Evolutionary conservation across 2,113 vertebrate genomes (phyloP).

Genomic region (Acinonyx jubatus): DNA sequence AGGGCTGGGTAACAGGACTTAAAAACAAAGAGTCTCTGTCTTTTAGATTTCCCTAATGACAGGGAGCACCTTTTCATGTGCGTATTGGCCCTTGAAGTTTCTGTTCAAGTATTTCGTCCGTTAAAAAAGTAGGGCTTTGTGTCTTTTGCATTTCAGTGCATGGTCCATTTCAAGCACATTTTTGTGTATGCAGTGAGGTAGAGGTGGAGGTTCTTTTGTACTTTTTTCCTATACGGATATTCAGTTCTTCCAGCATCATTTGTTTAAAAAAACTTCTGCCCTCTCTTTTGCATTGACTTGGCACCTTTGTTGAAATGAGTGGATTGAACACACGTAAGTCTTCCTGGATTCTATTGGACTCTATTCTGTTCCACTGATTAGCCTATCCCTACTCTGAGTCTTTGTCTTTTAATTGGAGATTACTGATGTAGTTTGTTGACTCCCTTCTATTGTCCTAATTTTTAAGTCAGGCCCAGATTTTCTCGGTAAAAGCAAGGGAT

Average conservation of each 20-base stretch:
- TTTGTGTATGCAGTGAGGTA: not conserved
- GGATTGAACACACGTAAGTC: not conserved
- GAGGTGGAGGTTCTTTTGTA: not conserved
- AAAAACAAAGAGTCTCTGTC: not conserved
- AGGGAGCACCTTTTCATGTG: not conserved
- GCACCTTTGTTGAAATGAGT: not conserved
- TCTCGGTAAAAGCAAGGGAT: not conserved
- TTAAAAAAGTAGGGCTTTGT: not conserved
- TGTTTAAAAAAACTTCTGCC: not conserved
- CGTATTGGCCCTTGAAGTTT: not conserved
- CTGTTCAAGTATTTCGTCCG: not conserved
- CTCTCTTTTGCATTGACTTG: not conserved
- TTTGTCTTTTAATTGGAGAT: conserved; percentile 46
- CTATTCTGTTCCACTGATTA: conserved; percentile 14
- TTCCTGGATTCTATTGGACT: not conserved
- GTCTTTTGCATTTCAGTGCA: not conserved
- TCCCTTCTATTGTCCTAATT: conserved; percentile 19
- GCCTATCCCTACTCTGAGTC: not conserved
- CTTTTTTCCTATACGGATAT: not conserved
- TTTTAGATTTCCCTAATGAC: not conserved
- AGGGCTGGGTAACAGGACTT: not conserved
- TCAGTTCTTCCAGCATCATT: not conserved
- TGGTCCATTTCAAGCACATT: not conserved
- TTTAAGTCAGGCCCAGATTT: conserved; percentile 33
- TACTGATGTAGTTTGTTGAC: conserved; percentile 37